These are phyloP conservation scores for Dasyurus viverrinus DNA, from an alignment of 2,113 vertebrate genomes.

Conservation along the genomic window DNA sequence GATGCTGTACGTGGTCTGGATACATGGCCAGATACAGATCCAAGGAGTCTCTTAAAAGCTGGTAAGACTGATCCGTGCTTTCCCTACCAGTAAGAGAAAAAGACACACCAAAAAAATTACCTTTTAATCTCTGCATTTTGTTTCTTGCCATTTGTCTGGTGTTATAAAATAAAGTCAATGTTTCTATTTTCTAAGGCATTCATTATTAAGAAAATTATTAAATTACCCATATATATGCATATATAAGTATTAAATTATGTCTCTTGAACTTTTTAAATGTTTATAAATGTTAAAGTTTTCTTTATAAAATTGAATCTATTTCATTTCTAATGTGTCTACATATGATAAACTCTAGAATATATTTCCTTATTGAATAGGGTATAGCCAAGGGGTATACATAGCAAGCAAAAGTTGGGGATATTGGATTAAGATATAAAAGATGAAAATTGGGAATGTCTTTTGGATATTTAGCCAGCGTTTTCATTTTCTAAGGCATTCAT, in stretches of 20 bases:
- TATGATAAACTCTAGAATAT: not conserved
- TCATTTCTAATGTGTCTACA: not conserved
- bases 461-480: not conserved
- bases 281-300: not conserved
- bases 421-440: not conserved
- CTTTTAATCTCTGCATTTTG: not conserved
- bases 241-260: no score
- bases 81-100: slow-evolving; percentile 85
- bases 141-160: not conserved
- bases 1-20: slow-evolving; percentile 97
- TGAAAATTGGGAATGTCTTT: not conserved
- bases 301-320: not conserved
- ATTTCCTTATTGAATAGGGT: not conserved
- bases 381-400: not conserved
- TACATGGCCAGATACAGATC: slow-evolving; percentile 98
- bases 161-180: not conserved
- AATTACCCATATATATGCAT: no score
- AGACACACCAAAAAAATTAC: not conserved
- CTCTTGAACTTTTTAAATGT: not conserved
- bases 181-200: not conserved
- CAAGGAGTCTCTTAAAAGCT: slow-evolving; percentile 95
- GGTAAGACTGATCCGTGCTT: slow-evolving; percentile 97
- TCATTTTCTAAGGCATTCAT: no score
- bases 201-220: not conserved
- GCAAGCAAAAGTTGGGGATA: not conserved